Evolutionary conservation across 2,113 vertebrate species (phyloP).

Genomic region (Calyptomena viridis): DNA sequence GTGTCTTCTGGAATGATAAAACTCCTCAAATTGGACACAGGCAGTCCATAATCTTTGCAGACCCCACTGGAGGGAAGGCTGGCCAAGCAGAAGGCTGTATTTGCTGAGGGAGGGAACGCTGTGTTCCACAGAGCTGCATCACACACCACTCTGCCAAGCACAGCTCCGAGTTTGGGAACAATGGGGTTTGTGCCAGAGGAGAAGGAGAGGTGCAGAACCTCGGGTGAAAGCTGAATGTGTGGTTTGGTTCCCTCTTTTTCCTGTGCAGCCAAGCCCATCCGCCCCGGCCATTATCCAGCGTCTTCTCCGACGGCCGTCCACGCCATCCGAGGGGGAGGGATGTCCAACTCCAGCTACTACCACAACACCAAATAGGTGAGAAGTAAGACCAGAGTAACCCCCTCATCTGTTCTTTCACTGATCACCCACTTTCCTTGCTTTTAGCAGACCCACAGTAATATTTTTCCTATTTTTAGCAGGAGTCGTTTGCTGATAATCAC

Average conservation of each 20-base stretch:
- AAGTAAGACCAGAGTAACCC: slow-evolving; percentile 59
- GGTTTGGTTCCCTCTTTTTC: not conserved
- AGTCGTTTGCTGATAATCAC: not conserved
- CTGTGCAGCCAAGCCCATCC: slow-evolving; percentile 87
- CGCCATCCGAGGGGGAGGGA: slow-evolving; percentile 79
- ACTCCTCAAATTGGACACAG: no score
- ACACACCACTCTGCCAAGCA: not conserved
- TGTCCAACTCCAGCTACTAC: slow-evolving; percentile 77
- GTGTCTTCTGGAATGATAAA: not conserved
- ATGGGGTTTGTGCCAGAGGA: not conserved
- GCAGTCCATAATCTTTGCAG: not conserved
- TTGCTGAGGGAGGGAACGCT: not conserved
- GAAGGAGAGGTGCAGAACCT: not conserved
- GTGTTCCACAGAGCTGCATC: not conserved
- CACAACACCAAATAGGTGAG: slow-evolving; percentile 72
- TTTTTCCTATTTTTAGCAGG: not conserved
- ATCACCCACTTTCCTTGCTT: not conserved
- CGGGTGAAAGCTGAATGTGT: not conserved
- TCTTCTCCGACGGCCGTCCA: slow-evolving; percentile 82
- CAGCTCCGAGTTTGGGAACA: not conserved
- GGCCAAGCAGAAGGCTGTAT: not conserved
- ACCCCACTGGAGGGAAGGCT: not conserved
- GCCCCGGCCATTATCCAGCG: slow-evolving; percentile 88
- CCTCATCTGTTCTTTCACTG: not conserved
- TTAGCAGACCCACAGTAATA: not conserved